Evolutionary conservation across 2,113 vertebrate species (phyloP).

Genomic region (Pedionomus torquatus): DNA sequence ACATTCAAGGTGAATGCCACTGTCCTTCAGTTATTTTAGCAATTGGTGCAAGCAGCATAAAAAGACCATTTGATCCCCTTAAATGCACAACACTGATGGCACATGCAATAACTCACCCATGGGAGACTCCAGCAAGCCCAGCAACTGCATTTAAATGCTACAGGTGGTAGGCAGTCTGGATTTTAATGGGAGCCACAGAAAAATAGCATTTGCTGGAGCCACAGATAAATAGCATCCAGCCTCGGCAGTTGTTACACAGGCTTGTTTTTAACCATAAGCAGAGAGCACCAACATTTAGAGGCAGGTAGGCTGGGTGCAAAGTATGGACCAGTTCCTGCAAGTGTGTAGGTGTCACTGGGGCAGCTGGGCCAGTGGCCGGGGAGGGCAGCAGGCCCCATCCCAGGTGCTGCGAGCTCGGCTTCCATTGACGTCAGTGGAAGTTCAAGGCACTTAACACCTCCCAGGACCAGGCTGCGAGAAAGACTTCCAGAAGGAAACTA

Average conservation of each 20-base stretch:
- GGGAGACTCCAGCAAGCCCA: background rate
- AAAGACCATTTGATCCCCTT: background rate
- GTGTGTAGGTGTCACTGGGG: background rate
- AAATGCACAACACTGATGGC: background rate
- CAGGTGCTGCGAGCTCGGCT: background rate
- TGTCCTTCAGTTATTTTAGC: background rate
- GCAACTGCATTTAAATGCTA: background rate
- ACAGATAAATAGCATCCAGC: background rate
- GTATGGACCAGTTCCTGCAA: background rate
- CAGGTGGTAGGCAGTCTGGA: background rate
- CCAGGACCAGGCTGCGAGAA: background rate
- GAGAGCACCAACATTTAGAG: background rate
- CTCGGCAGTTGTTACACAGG: background rate
- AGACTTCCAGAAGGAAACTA: slow-evolving; percentile 26
- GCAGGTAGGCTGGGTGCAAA: background rate
- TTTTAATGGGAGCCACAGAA: background rate
- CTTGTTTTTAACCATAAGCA: background rate
- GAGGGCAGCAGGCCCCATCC: background rate
- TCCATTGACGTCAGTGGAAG: slow-evolving; percentile 7
- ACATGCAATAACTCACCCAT: background rate
- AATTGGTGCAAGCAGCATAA: background rate
- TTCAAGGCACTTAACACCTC: slow-evolving; percentile 63
- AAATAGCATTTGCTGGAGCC: background rate
- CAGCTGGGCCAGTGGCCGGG: accelerated
- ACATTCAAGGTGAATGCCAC: background rate